Conservation (phyloP, 2,797 vertebrate species). For the Trachops cirrhosus region DNA sequence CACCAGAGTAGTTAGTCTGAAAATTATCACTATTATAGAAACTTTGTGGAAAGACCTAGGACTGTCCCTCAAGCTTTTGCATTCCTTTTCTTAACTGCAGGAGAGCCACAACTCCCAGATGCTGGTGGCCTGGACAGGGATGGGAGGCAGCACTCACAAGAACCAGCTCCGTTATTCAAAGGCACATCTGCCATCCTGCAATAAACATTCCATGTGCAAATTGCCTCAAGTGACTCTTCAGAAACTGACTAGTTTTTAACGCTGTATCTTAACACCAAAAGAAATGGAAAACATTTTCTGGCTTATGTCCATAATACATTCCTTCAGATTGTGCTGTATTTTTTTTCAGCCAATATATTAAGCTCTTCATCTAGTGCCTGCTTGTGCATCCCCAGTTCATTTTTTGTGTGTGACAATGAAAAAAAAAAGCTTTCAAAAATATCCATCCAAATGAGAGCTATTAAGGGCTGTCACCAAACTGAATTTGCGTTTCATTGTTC, state of each 20-base stretch:
- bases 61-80: conserved; percentile 34
- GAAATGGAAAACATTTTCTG: conserved; percentile 68
- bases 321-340: conserved; percentile 28
- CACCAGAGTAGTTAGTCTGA: background rate
- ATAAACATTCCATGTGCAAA: conserved; percentile 70
- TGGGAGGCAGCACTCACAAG: background rate
- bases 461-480: conserved; percentile 58
- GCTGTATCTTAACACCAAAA: conserved; percentile 55
- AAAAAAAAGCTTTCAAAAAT: conserved; percentile 52
- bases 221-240: conserved; percentile 56
- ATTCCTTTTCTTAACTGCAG: background rate
- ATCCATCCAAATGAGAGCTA: conserved; percentile 68
- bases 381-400: conserved; percentile 61
- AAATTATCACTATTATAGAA: conserved; percentile 58
- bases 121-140: background rate
- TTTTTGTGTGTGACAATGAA: background rate
- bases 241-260: conserved; percentile 59
- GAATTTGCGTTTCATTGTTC: conserved; percentile 71
- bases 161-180: conserved; percentile 37
- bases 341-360: conserved; percentile 52
- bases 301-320: conserved; percentile 48
- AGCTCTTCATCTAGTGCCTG: conserved; percentile 47
- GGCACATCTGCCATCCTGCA: conserved; percentile 45
- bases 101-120: background rate
- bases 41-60: background rate